These are phyloP conservation scores for Gracilinanus agilis DNA, from an alignment of 2,113 vertebrate genomes.

Conservation along the genomic window DNA sequence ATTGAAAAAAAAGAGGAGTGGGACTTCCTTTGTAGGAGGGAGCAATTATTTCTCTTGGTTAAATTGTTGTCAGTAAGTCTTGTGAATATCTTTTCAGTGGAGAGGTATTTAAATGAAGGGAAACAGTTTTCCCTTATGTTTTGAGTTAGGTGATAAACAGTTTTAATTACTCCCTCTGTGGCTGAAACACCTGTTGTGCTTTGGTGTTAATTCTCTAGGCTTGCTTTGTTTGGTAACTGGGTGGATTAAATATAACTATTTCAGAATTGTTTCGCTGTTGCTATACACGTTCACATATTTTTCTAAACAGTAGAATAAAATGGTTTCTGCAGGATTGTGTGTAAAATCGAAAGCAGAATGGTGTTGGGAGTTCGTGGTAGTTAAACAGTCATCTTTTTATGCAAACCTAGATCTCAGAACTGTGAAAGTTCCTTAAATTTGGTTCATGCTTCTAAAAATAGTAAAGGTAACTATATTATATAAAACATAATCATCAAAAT, in stretches of 20 bases:
- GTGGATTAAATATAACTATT: slow-evolving; percentile 66
- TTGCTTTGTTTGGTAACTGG: slow-evolving; percentile 65
- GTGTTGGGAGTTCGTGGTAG: slow-evolving; percentile 7
- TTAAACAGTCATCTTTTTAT: background rate
- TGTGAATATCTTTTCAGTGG: slow-evolving; percentile 30
- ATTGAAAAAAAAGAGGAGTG: background rate
- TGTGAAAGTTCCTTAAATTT: background rate
- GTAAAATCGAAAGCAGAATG: slow-evolving; percentile 13
- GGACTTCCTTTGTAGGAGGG: slow-evolving; percentile 39
- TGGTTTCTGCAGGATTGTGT: slow-evolving; percentile 33
- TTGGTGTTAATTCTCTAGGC: slow-evolving; percentile 64
- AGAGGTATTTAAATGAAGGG: slow-evolving; percentile 23
- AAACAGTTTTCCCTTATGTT: slow-evolving; percentile 22
- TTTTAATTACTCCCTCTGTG: slow-evolving; percentile 73
- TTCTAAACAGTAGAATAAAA: slow-evolving; percentile 22
- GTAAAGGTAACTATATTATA: too few relatives aligned
- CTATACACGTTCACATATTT: background rate
- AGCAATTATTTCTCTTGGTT: slow-evolving; percentile 42
- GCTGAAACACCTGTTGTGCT: slow-evolving; percentile 67
- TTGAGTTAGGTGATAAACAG: slow-evolving; percentile 25
- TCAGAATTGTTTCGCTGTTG: slow-evolving; percentile 53
- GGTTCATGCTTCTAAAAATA: background rate
- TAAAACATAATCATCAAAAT: too few relatives aligned
- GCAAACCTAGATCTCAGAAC: background rate
- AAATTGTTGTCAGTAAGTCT: slow-evolving; percentile 9